Percentiles rank a stretch among this genome's conserved stretches.
Evolutionary conservation across 1,140 invertebrate species (phyloP).

Genomic region (Nomia melanderi): DNA sequence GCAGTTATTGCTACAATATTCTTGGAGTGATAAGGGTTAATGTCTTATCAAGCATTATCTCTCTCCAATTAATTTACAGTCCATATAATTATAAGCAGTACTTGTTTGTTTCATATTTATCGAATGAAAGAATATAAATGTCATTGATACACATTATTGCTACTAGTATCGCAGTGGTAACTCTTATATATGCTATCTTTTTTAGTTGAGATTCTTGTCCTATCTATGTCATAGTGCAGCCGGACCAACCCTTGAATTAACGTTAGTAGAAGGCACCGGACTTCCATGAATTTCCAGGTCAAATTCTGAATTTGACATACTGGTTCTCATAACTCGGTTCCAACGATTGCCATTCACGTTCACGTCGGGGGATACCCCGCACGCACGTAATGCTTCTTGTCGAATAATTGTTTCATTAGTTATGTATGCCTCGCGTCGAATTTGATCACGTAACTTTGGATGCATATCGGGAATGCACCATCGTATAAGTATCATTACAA

Average conservation of each 20-base stretch:
- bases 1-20: no score
- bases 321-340: constrained; percentile 81
- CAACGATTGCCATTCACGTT: constrained; percentile 61
- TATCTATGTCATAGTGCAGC: constrained; percentile 51
- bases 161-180: constrained; percentile 24
- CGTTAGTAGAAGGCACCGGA: constrained; percentile 58
- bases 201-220: no score
- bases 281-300: constrained; percentile 83
- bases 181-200: no score
- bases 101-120: background rate
- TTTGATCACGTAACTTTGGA: constrained; percentile 86
- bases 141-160: background rate
- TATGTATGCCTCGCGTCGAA: constrained; percentile 91
- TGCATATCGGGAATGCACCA: constrained; percentile 93
- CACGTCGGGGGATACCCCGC: constrained; percentile 4
- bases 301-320: constrained; percentile 84
- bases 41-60: constrained; percentile 7
- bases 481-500: constrained; percentile 88
- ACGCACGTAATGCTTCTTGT: constrained; percentile 81
- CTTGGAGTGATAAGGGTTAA: no score
- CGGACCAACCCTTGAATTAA: constrained; percentile 36
- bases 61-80: constrained; percentile 16
- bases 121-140: background rate
- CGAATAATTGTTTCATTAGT: constrained; percentile 93
- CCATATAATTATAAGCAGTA: constrained; percentile 9